phyloP scores from a whole-genome alignment of 2,113 vertebrate species.

The Xiphophorus maculatus region DNA sequence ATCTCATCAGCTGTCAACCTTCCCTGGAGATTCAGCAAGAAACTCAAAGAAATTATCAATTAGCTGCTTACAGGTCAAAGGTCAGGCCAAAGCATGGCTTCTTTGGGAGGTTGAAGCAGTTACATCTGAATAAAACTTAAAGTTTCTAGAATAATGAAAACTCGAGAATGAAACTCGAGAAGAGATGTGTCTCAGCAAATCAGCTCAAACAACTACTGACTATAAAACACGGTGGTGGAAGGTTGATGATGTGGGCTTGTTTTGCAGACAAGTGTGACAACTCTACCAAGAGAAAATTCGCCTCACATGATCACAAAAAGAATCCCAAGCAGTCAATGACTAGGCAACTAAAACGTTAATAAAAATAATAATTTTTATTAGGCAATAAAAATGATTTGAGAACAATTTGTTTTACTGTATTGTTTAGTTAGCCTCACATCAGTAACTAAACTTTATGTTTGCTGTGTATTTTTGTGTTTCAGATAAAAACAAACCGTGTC shows the following conservation, averaged over 20 bases:
- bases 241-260: not conserved
- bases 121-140: not conserved
- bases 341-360: too few relatives aligned
- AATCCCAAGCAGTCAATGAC: too few relatives aligned
- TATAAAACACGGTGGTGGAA: too few relatives aligned
- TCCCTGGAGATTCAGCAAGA: not conserved
- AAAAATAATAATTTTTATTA: too few relatives aligned
- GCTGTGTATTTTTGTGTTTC: not conserved
- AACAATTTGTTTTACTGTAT: too few relatives aligned
- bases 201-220: not conserved
- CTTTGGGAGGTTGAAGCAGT: not conserved
- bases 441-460: not conserved
- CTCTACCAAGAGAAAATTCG: too few relatives aligned
- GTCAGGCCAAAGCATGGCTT: not conserved
- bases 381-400: too few relatives aligned
- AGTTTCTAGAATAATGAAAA: not conserved
- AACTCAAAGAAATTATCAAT: not conserved
- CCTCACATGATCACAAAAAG: too few relatives aligned
- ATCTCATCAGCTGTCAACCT: not conserved
- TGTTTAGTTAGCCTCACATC: too few relatives aligned
- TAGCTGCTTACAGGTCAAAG: not conserved
- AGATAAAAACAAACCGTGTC: conserved; percentile 27
- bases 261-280: not conserved
- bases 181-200: not conserved
- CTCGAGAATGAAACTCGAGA: not conserved